A percentile compares a stretch with the other conserved stretches of the same genome.
Evolutionary conservation across 1,140 invertebrate species (phyloP).

Genomic region (Hycleus cichorii): DNA sequence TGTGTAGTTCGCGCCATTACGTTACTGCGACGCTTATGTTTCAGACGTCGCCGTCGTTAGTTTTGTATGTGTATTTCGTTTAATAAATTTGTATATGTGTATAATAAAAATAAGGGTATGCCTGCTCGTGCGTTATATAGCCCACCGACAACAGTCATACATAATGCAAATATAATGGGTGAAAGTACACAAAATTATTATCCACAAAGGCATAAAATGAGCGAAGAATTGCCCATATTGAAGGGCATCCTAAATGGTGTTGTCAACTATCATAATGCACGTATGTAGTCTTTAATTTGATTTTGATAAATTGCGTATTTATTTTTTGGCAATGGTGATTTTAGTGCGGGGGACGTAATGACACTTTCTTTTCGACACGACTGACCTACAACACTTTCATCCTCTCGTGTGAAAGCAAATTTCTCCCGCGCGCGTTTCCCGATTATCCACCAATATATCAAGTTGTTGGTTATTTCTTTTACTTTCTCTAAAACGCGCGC

Average conservation of each 20-base stretch:
- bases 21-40: not conserved
- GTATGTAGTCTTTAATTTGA: conserved; percentile 52
- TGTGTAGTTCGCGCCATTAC: conserved; percentile 45
- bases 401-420: conserved; percentile 29
- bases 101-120: conserved; percentile 31
- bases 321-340: not conserved
- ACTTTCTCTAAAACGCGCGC: not conserved
- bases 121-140: conserved; percentile 36
- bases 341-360: not conserved
- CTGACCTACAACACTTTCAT: conserved; percentile 34
- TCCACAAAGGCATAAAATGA: conserved; percentile 51
- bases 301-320: not conserved
- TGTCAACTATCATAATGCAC: conserved; percentile 82
- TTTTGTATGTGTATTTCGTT: conserved; percentile 6
- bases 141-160: conserved; percentile 23
- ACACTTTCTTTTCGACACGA: conserved; percentile 19
- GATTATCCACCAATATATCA: conserved; percentile 1
- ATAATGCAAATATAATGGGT: conserved; percentile 27
- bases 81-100: not conserved
- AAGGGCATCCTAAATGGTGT: conserved; percentile 82
- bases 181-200: conserved; percentile 23
- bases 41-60: not conserved
- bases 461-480: not conserved
- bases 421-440: conserved; percentile 20
- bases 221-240: conserved; percentile 77